Evolutionary conservation across 23 tunicate species (phyloP), one percentile per base, ranked within the genome.

Genomic region (Halocynthia aurantium): DNA sequence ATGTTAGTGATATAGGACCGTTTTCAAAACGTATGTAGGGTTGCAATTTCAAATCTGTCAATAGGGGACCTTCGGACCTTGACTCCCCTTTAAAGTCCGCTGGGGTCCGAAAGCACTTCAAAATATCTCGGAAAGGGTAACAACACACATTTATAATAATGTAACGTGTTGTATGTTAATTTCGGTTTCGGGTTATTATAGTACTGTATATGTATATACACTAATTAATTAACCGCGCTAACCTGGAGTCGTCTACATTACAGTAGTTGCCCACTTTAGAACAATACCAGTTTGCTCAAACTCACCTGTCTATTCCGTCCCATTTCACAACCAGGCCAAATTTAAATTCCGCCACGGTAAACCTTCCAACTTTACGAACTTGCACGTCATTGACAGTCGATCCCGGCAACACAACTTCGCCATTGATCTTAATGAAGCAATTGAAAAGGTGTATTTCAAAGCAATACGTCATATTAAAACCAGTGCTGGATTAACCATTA

Each of bases 301-400:
- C 76, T 71, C 55, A 86, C 91, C 91, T 73, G 69, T 86, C 91
- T 20, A 51, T 68, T 8, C 91, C 91, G 55, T 86, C 91, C 91
- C 91, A 86, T 81, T 76, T 71, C 15, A 86, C 57, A 54, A 71
- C 60, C 74, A 86, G 51, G 4, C 84, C 81, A 49, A 80, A 74
- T 18, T 67, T 66, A 66, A 76, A 86, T 49, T 86, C 84, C 10
- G 72, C 91, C 51, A 86, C 67, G 19, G 72, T 57, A 61, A 86
- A 86, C 44, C 67, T 54, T 21, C 91, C 91, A 54, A 62, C 76
- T 18, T 31, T 62, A 10, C 84, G 57, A 44, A 86, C 52, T 73
- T 71, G 55, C 6, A 86, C 50, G 51, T 80, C 91, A 44, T 73
- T 69, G 50, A 66, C 67, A 21, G 61, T 80, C 62, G 63, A 80